phyloP scores from a whole-genome alignment of 2,113 vertebrate genomes.

The Tyto alba region DNA sequence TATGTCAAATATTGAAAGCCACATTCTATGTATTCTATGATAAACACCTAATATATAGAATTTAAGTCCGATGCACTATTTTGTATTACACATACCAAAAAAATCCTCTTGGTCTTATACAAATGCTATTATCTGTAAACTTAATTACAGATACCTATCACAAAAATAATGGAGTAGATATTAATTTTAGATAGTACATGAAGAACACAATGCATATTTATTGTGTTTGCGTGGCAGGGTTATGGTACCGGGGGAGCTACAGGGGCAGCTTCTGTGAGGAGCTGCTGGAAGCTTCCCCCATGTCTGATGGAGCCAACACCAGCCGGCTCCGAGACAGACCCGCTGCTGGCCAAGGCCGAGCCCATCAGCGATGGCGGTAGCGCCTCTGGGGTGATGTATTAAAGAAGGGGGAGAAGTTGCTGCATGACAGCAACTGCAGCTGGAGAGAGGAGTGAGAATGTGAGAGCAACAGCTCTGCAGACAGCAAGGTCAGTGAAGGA shows the following conservation, averaged over 20 bases:
- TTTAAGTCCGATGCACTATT: not conserved
- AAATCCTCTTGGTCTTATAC: not conserved
- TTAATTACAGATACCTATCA: not conserved
- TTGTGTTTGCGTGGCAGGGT: not conserved
- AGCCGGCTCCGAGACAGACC: not conserved
- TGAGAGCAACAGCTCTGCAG: not conserved
- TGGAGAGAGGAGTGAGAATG: not conserved
- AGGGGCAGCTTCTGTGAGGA: too few relatives aligned
- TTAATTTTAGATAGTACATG: not conserved
- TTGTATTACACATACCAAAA: not conserved
- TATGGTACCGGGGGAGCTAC: not conserved
- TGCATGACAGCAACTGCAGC: not conserved
- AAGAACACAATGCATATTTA: not conserved
- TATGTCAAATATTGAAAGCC: not conserved
- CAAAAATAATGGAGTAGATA: not conserved
- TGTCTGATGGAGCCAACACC: not conserved
- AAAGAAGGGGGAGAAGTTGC: not conserved
- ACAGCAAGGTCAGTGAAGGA: not conserved
- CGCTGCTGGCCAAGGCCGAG: not conserved
- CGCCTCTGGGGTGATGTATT: not conserved
- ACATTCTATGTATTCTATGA: not conserved
- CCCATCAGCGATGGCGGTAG: not conserved
- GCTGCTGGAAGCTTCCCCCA: accelerated
- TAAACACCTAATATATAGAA: not conserved
- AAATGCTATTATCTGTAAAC: not conserved